phyloP scores from a whole-genome alignment of 2,797 vertebrate species.

The Paramormyrops hopkinsi region DNA sequence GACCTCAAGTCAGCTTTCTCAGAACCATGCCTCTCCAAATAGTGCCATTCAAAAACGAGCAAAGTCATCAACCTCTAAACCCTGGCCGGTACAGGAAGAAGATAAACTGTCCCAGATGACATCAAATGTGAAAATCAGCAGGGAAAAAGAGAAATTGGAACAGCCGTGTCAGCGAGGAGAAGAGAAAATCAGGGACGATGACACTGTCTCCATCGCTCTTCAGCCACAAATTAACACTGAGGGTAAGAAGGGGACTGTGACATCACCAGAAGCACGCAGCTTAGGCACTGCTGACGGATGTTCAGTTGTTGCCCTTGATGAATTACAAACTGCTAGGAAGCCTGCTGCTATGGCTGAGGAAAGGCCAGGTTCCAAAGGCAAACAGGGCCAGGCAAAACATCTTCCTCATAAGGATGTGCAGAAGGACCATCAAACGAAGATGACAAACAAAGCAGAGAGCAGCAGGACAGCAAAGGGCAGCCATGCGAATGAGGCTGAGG shows the following conservation, averaged over 20 bases:
- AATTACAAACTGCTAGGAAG: constrained; percentile 39
- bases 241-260: background rate
- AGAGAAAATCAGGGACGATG: background rate
- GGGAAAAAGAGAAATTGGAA: background rate
- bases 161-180: background rate
- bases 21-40: background rate
- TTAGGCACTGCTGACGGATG: background rate
- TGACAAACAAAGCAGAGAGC: background rate
- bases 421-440: background rate
- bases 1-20: background rate
- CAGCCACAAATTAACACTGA: background rate
- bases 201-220: background rate
- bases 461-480: background rate
- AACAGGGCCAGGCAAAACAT: background rate
- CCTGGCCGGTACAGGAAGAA: background rate
- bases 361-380: background rate
- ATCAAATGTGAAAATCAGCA: background rate
- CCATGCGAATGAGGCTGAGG: background rate
- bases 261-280: background rate
- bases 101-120: background rate
- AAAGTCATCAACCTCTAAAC: background rate
- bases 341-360: background rate
- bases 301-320: constrained; percentile 37
- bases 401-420: background rate
- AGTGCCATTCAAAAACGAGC: background rate